Evolutionary conservation across 2,888 invertebrate species (phyloP).

Genomic region (Heliconius aoede): DNA sequence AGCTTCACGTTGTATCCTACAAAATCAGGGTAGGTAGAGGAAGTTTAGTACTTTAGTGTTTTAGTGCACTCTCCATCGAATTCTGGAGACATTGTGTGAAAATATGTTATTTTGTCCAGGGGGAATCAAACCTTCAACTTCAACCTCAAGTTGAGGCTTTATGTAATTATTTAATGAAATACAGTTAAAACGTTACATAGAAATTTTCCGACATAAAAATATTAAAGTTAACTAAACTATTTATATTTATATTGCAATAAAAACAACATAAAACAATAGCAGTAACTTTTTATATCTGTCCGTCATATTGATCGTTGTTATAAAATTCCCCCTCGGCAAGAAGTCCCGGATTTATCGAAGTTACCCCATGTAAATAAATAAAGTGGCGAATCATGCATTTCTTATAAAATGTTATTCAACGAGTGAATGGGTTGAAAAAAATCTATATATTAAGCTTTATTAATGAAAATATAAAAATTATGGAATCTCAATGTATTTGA

Average conservation of each 20-base stretch:
- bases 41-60: no score
- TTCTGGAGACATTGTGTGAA: no score
- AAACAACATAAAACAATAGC: slow-evolving; percentile 26
- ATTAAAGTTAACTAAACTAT: not conserved
- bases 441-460: slow-evolving; percentile 39
- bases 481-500: no score
- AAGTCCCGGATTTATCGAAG: slow-evolving; percentile 80
- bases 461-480: not conserved
- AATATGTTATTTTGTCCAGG: no score
- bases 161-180: no score
- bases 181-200: no score
- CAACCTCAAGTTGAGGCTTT: no score
- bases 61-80: no score
- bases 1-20: no score
- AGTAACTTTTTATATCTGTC: slow-evolving; percentile 57
- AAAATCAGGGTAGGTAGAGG: no score
- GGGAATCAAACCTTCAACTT: no score
- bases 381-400: slow-evolving; percentile 78
- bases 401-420: slow-evolving; percentile 70
- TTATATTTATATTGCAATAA: slow-evolving; percentile 10
- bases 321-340: slow-evolving; percentile 76
- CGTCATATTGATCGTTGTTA: slow-evolving; percentile 76
- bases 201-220: no score
- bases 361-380: slow-evolving; percentile 83
- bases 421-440: slow-evolving; percentile 67